Base-by-base conservation (phyloP, 1,140 invertebrate genomes). In the Drosophila tsacasi region DNA sequence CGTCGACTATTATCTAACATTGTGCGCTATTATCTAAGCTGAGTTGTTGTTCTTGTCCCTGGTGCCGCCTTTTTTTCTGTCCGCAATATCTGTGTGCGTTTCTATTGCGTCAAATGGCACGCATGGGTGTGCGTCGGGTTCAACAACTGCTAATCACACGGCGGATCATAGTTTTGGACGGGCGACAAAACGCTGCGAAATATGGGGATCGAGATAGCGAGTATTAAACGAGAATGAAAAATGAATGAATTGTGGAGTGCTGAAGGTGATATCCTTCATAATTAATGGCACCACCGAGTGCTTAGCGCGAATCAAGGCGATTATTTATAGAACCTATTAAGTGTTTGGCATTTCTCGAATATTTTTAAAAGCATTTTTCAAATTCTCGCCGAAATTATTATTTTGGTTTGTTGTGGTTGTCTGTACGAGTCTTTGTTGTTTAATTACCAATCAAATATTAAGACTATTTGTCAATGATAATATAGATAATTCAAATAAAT, bases 121-220 rank as follows among this genome's bases (percentile, higher is more conserved):
- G 64, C 61, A 21, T 63, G 39, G 76, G 54, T 59, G 68, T 60
- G 72, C 52, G 37, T 78, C 54, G 83, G 81, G 83, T 87, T 87
- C 83, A 87, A 89, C 81, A 87, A 87, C 83, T 87, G 83, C 77
- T 87, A 89, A 87, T 89, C 83, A 87, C 83, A 81, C 74, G 80
- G 61, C 74, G 52, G 74, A 69, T 77, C 79, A 64, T 40, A 78
- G 52, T 60, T 60, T 57, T 35, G 19, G 66, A 72, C 73, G 47
- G 57, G 60, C 21, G 47, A 54, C 30, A 59, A 50, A 57, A 67
- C 40, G 67, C 47, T 46, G 49, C 49, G 39, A 44, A 67, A 64
- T 79, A 27, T 72, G 71, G 66, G 60, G 47, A 46, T 25, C 60
- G 60, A 21, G 35, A 42, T 61, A 72, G 27, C 39, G 23, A 12